Percentiles rank a stretch among this genome's conserved stretches.
phyloP scores from a whole-genome alignment of 2,797 vertebrate genomes.

The Ciconia nigra region DNA sequence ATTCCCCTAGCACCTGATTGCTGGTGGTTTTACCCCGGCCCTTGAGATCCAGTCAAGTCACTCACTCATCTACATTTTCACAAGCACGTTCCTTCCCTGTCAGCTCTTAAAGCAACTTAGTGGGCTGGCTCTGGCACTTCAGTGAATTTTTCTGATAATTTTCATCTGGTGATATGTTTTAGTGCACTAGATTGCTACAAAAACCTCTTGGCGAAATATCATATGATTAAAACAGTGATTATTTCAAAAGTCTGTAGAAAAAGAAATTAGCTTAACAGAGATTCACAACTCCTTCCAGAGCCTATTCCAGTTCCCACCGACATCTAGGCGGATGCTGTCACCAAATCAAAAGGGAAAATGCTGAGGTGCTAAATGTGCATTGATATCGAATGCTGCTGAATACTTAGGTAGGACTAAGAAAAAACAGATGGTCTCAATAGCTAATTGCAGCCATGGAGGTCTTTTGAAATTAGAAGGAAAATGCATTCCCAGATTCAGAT shows the following conservation, averaged over 20 bases:
- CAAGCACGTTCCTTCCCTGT: background rate
- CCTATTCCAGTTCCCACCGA: background rate
- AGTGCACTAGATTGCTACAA: background rate
- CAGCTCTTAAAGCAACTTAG: background rate
- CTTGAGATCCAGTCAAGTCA: background rate
- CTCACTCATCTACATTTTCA: background rate
- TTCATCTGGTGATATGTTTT: background rate
- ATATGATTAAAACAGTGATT: background rate
- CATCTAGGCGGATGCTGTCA: background rate
- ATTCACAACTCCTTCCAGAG: background rate
- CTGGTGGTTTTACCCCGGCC: background rate
- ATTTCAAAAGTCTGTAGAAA: background rate
- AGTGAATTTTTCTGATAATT: background rate
- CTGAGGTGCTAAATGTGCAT: background rate
- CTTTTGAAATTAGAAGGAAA: background rate
- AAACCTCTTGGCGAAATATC: background rate
- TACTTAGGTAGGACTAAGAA: background rate
- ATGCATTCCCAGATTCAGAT: background rate
- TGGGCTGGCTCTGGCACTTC: background rate
- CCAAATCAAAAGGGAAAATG: rapidly evolving
- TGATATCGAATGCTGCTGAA: background rate
- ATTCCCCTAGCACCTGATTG: background rate
- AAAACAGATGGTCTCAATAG: background rate
- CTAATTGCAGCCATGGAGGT: background rate
- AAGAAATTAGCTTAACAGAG: background rate